Percentiles rank a stretch among this genome's conserved stretches.
Evolutionary conservation across 2,797 vertebrate species (phyloP).

Genomic region (Leptodactylus fallax): DNA sequence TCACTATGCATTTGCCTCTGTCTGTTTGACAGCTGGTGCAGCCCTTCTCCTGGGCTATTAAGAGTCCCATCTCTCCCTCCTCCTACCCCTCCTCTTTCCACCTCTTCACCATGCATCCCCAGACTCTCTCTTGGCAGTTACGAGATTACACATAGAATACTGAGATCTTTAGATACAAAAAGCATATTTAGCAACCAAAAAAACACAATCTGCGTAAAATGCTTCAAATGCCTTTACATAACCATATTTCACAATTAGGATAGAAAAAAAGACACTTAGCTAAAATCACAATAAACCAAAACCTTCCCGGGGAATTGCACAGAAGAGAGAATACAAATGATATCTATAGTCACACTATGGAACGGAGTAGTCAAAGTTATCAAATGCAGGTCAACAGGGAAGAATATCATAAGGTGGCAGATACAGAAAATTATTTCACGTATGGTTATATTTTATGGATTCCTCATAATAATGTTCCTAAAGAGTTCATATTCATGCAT

Average conservation of each 20-base stretch:
- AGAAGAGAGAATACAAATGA: no score
- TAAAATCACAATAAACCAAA: background rate
- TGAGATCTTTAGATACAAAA: constrained; percentile 31
- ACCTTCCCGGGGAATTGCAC: background rate
- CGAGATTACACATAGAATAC: constrained; percentile 3
- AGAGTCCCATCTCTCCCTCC: constrained; percentile 56
- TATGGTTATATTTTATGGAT: no score
- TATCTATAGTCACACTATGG: background rate
- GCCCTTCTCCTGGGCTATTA: constrained; percentile 58
- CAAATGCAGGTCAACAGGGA: background rate
- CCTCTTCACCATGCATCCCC: constrained; percentile 29
- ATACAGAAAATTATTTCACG: background rate
- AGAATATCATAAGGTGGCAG: background rate
- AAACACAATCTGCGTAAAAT: background rate
- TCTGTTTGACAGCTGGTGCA: constrained; percentile 63
- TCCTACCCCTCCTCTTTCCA: constrained; percentile 46
- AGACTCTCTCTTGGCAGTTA: constrained; percentile 36
- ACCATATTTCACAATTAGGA: background rate
- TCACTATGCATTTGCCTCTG: constrained; percentile 52
- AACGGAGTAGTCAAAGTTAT: background rate
- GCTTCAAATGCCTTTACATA: background rate
- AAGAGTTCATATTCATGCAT: no score
- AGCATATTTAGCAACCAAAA: constrained; percentile 17
- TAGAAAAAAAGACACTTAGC: background rate
- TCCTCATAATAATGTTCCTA: no score